These are phyloP conservation scores for Lasius platythorax DNA, from an alignment of 2,888 invertebrate species.

Conservation along the genomic window DNA sequence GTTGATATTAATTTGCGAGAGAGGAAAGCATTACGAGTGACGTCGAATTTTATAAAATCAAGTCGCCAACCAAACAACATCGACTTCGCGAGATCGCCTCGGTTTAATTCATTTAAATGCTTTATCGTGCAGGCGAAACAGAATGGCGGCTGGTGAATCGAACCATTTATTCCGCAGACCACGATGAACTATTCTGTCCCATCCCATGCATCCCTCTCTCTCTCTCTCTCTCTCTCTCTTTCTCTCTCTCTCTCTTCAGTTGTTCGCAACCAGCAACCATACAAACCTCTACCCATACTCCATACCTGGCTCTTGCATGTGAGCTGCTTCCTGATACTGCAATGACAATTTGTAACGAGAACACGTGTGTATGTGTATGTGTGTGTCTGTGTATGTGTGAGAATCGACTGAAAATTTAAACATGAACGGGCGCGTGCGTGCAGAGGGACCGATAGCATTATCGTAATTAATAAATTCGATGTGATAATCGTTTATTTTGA, in stretches of 20 bases:
- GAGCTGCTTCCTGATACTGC: constrained; percentile 64
- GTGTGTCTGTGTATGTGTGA: not conserved
- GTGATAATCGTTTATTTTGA: constrained; percentile 51
- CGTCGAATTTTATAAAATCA: constrained; percentile 39
- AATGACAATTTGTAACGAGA: constrained; percentile 71
- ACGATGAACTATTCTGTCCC: constrained; percentile 71
- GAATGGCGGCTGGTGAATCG: constrained; percentile 77
- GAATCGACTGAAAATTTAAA: constrained; percentile 66
- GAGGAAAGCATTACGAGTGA: not conserved
- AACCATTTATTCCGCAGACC: constrained; percentile 80
- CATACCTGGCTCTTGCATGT: constrained; percentile 32
- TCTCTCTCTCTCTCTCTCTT: no score
- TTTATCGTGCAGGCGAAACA: constrained; percentile 79
- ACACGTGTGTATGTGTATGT: constrained; percentile 19
- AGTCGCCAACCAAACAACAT: constrained; percentile 61
- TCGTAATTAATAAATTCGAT: constrained; percentile 56
- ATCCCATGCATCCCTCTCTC: constrained; percentile 51
- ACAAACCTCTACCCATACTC: constrained; percentile 45
- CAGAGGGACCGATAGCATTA: constrained; percentile 46
- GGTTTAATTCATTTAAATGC: constrained; percentile 83
- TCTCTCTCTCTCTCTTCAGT: constrained; percentile 49
- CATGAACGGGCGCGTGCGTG: constrained; percentile 17
- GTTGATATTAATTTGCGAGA: constrained; percentile 42
- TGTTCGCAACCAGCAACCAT: constrained; percentile 60
- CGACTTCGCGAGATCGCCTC: constrained; percentile 65